These are phyloP conservation scores for Eristalinus sepulchralis DNA, from an alignment of 2,888 invertebrate species.

Conservation along the genomic window DNA sequence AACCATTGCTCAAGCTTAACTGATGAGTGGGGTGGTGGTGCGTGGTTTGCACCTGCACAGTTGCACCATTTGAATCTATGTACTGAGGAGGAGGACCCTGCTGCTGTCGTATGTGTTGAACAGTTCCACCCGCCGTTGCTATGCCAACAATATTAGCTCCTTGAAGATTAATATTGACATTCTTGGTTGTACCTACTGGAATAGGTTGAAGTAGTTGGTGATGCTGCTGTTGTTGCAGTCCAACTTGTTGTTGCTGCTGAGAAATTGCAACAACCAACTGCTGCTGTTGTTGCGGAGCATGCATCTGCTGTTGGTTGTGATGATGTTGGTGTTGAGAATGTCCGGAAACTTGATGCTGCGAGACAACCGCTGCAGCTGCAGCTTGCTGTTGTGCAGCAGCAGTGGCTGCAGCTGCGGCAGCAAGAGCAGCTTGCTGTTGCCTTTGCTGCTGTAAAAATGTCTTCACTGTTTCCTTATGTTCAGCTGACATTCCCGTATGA, in stretches of 20 bases:
- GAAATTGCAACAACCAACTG: constrained; percentile 67
- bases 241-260: constrained; percentile 63
- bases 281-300: constrained; percentile 70
- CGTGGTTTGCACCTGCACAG: constrained; percentile 75
- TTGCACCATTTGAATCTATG: constrained; percentile 75
- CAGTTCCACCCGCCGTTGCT: constrained; percentile 75
- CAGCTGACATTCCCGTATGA: constrained; percentile 84
- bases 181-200: constrained; percentile 67
- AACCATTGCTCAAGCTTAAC: constrained; percentile 79
- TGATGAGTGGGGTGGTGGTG: constrained; percentile 77
- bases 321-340: constrained; percentile 67
- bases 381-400: constrained; percentile 63
- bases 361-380: constrained; percentile 27
- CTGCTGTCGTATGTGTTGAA: constrained; percentile 77
- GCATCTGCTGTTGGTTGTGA: constrained; percentile 74
- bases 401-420: constrained; percentile 65
- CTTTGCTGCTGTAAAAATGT: constrained; percentile 81
- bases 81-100: constrained; percentile 74
- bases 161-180: constrained; percentile 75
- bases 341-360: constrained; percentile 52
- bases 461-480: constrained; percentile 76
- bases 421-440: constrained; percentile 75
- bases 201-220: constrained; percentile 58
- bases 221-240: constrained; percentile 65
- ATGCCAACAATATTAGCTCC: constrained; percentile 76